Evolutionary conservation across 2,888 invertebrate species (phyloP).

Genomic region (Dorcus parallelipipedus): DNA sequence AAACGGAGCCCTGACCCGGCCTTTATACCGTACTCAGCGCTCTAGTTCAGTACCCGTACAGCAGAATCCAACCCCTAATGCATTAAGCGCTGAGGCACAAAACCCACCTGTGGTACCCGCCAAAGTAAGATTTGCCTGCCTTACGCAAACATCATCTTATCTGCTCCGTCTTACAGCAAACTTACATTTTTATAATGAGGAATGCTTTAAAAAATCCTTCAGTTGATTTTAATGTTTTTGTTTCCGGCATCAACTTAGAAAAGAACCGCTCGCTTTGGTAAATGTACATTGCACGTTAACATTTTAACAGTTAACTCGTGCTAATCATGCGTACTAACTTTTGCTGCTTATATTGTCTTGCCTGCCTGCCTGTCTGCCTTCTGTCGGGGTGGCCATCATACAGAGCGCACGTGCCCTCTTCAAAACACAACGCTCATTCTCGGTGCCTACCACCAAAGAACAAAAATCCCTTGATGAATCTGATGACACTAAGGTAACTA

Average conservation of each 20-base stretch:
- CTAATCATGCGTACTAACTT: constrained; percentile 39
- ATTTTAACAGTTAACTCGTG: constrained; percentile 38
- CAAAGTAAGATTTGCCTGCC: constrained; percentile 45
- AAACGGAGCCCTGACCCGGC: constrained; percentile 47
- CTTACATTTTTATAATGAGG: constrained; percentile 10
- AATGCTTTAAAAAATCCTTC: not conserved
- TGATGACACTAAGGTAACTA: constrained; percentile 51
- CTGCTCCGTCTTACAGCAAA: constrained; percentile 21
- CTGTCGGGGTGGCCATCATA: constrained; percentile 43
- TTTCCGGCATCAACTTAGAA: constrained; percentile 15
- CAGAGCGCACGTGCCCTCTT: constrained; percentile 74
- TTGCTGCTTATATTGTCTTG: constrained; percentile 39
- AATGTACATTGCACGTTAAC: constrained; percentile 36
- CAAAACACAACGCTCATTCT: constrained; percentile 90
- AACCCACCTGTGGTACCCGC: constrained; percentile 40
- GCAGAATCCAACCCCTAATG: constrained; percentile 35
- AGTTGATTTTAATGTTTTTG: not conserved
- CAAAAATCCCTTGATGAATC: constrained; percentile 52
- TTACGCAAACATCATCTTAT: constrained; percentile 22
- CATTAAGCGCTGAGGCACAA: constrained; percentile 27
- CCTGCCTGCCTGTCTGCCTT: constrained; percentile 41
- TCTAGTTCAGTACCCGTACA: constrained; percentile 61
- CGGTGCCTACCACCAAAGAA: constrained; percentile 87
- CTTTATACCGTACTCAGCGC: constrained; percentile 60
- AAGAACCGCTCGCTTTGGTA: constrained; percentile 27